These are phyloP conservation scores for Hipparchia semele DNA, from an alignment of 2,888 invertebrate species.

Conservation along the genomic window DNA sequence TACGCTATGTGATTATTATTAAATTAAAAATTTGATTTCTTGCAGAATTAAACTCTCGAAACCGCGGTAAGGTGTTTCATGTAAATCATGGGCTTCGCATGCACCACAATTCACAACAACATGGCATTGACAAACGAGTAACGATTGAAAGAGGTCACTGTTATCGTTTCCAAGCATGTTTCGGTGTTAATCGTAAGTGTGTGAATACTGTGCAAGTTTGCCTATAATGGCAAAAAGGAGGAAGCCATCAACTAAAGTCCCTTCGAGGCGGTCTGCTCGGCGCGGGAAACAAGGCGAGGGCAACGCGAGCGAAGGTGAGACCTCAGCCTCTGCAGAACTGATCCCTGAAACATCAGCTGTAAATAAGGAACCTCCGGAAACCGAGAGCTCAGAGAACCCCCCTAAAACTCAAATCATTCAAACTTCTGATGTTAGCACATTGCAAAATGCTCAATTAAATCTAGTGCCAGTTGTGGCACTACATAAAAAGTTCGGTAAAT, in stretches of 20 bases:
- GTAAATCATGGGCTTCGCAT: conserved; percentile 14
- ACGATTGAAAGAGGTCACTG: conserved; percentile 70
- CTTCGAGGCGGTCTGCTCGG: conserved; percentile 64
- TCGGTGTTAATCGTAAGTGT: conserved; percentile 42
- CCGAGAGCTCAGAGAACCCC: neutral
- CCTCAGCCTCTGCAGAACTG: conserved; percentile 52
- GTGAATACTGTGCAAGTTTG: conserved; percentile 57
- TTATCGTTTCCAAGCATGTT: conserved; percentile 41
- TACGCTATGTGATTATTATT: conserved; percentile 46
- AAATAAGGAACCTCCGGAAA: conserved; percentile 29
- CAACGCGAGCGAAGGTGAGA: conserved; percentile 53
- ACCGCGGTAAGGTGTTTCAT: conserved; percentile 2
- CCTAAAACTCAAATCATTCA: conserved; percentile 31
- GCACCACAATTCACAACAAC: conserved; percentile 41
- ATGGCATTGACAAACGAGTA: conserved; percentile 67
- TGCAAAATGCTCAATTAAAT: conserved; percentile 51
- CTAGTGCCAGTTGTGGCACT: conserved; percentile 59
- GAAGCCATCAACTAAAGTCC: conserved; percentile 64
- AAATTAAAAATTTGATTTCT: conserved; percentile 17
- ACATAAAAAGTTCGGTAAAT: conserved; percentile 84
- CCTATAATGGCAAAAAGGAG: conserved; percentile 73
- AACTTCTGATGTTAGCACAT: conserved; percentile 44
- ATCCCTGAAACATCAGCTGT: conserved; percentile 41
- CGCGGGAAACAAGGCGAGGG: conserved; percentile 64
- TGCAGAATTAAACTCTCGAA: conserved; percentile 8